Evolutionary conservation across 2,113 vertebrate species (phyloP), one percentile per base, ranked within the genome.

Genomic region (Phyllopteryx taeniolatus): DNA sequence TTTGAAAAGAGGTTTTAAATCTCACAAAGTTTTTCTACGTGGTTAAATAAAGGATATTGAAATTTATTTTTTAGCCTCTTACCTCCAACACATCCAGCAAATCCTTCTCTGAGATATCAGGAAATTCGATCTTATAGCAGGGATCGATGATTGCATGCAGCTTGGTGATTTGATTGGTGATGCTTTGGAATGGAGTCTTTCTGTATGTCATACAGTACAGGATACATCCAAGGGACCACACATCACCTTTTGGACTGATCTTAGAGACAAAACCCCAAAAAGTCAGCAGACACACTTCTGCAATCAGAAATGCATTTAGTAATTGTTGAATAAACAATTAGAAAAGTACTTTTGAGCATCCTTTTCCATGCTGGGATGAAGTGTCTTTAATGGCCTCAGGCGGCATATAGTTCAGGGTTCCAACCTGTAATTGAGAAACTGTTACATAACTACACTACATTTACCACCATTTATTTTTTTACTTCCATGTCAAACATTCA

Each of bases 211-310:
- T 98, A 47, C 92, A 97, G 79, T 98, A 99, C 71, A 99, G 89
- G 89, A 99, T 99, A 75, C 98, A 99, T 8, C 98, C 97, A 49
- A 99, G 85, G 3, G 98, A 99, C 98, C 98, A 99, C 42, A 98
- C 96, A 42, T 99, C 98, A 39, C 96, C 97, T 92, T 96, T 98
- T 0, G 96, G 93, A 74, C 97, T 97, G 83, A 99, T 96, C 98
- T 99, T 70, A 60, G 4, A 63, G 19, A 42, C 46, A 20, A 61
- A 80, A 54, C 22, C 27, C 15, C 14, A 15, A 71, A 33, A 27
- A 51, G 61, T 17, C 19, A 2, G 19, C 19, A 49, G 53, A 47
- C 42, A 6, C 70, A 1, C 3, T 22, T 13, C 17, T 51, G 15
- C 8, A 71, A 33, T 51, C 1, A 77, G 0, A 35, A 43, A 27